phyloP scores from a whole-genome alignment of 2,888 invertebrate genomes.

The Ectemnius cavifrons region DNA sequence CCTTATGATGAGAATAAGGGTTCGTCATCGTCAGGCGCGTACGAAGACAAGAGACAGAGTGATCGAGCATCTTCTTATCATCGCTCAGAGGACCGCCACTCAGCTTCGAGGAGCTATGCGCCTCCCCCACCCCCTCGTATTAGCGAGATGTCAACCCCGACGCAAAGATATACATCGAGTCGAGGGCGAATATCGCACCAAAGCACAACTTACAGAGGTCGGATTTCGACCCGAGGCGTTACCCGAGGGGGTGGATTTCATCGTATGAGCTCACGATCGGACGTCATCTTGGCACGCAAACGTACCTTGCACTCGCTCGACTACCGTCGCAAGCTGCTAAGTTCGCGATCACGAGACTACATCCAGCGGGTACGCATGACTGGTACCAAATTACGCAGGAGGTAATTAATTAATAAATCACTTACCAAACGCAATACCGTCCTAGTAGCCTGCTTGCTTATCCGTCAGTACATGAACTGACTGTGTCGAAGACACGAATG shows the following conservation, averaged over 20 bases:
- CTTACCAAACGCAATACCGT: constrained; percentile 69
- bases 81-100: constrained; percentile 74
- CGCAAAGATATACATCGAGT: constrained; percentile 70
- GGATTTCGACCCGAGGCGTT: constrained; percentile 70
- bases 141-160: constrained; percentile 72
- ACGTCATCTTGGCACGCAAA: constrained; percentile 72
- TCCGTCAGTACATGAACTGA: constrained; percentile 56
- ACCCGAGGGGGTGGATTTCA: constrained; percentile 69
- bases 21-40: constrained; percentile 70
- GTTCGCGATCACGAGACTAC: constrained; percentile 75
- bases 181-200: constrained; percentile 73
- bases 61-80: constrained; percentile 74
- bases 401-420: constrained; percentile 74
- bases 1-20: constrained; percentile 74
- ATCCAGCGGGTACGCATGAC: constrained; percentile 75
- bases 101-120: constrained; percentile 73
- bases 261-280: constrained; percentile 71
- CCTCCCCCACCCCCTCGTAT: constrained; percentile 72
- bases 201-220: constrained; percentile 70
- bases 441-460: constrained; percentile 68
- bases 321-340: constrained; percentile 75
- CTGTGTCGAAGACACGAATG: constrained; percentile 63
- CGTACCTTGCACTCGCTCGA: constrained; percentile 72
- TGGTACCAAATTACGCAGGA: constrained; percentile 74
- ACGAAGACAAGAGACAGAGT: constrained; percentile 75